Evolutionary conservation across 1,140 invertebrate genomes (phyloP).

Genomic region (Lordiphosa clarofinis): DNA sequence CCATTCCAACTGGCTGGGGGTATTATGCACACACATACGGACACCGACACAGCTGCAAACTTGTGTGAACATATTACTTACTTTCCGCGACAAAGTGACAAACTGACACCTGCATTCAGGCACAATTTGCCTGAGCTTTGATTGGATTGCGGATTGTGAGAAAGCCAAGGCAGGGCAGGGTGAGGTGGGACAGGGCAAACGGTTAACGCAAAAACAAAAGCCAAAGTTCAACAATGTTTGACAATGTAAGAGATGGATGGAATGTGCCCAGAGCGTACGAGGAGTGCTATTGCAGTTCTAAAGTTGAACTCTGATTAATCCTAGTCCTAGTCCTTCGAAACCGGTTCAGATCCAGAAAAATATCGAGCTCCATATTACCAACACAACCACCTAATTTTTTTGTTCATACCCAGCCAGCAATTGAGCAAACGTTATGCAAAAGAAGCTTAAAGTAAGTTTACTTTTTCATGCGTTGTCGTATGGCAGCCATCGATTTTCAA

Average conservation of each 20-base stretch:
- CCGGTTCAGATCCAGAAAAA: too few relatives aligned
- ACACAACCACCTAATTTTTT: too few relatives aligned
- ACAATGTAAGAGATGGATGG: background rate
- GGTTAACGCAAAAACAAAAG: conserved; percentile 12
- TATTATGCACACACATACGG: background rate
- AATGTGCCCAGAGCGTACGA: background rate
- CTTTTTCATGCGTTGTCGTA: too few relatives aligned
- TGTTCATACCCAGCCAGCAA: too few relatives aligned
- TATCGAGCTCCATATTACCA: too few relatives aligned
- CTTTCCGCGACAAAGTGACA: conserved; percentile 4
- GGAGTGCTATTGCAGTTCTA: background rate
- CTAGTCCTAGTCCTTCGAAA: too few relatives aligned
- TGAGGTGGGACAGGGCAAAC: background rate
- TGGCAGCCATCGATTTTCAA: too few relatives aligned
- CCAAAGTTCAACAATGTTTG: conserved; percentile 27
- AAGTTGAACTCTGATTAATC: too few relatives aligned
- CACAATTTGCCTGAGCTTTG: conserved; percentile 10
- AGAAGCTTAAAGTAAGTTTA: too few relatives aligned
- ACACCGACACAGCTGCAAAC: conserved; percentile 3
- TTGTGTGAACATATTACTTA: background rate
- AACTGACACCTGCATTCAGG: conserved; percentile 12
- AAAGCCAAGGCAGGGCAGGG: conserved; percentile 1
- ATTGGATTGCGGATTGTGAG: conserved; percentile 4
- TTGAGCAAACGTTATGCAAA: too few relatives aligned
- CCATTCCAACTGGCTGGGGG: background rate